Percentiles rank a stretch among this genome's conserved stretches.
Evolutionary conservation across 2,797 vertebrate genomes (phyloP).

Genomic region (Pygocentrus nattereri): DNA sequence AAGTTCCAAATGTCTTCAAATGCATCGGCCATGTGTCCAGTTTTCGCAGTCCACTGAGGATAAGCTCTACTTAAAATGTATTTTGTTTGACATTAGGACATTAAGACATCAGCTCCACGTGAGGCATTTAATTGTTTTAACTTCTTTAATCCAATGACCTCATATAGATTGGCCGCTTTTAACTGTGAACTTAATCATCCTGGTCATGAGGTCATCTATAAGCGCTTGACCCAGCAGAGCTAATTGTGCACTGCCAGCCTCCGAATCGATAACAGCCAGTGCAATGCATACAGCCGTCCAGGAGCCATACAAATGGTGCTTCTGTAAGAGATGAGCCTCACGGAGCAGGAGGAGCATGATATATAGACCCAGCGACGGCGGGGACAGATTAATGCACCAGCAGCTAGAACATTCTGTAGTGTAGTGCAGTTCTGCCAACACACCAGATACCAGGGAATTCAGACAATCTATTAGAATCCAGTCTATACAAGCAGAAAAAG

Average conservation of each 20-base stretch:
- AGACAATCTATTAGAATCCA: not conserved
- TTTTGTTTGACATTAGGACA: constrained; percentile 18
- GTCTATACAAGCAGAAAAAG: not conserved
- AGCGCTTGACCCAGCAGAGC: constrained; percentile 73
- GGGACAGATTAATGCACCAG: constrained; percentile 20
- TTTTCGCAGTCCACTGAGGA: not conserved
- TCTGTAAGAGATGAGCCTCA: not conserved
- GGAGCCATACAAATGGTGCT: constrained; percentile 12
- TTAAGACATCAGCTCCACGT: constrained; percentile 18
- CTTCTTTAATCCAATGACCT: constrained; percentile 58
- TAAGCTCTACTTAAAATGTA: not conserved
- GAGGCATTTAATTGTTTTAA: constrained; percentile 50
- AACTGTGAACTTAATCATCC: constrained; percentile 63
- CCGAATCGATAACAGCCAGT: constrained; percentile 67
- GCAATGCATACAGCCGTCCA: constrained; percentile 22
- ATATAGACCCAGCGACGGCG: constrained; percentile 3
- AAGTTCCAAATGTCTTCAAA: too few relatives aligned
- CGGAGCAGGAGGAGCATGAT: not conserved
- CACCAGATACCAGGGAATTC: not conserved
- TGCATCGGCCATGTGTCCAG: not conserved
- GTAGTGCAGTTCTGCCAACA: not conserved
- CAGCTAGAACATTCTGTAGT: not conserved
- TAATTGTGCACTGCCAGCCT: constrained; percentile 68
- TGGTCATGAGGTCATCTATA: constrained; percentile 75
- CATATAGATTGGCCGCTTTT: constrained; percentile 61